phyloP scores from a whole-genome alignment of 37 sponge, comb jelly and placozoan species.

The Cladorhizidae sp. region DNA sequence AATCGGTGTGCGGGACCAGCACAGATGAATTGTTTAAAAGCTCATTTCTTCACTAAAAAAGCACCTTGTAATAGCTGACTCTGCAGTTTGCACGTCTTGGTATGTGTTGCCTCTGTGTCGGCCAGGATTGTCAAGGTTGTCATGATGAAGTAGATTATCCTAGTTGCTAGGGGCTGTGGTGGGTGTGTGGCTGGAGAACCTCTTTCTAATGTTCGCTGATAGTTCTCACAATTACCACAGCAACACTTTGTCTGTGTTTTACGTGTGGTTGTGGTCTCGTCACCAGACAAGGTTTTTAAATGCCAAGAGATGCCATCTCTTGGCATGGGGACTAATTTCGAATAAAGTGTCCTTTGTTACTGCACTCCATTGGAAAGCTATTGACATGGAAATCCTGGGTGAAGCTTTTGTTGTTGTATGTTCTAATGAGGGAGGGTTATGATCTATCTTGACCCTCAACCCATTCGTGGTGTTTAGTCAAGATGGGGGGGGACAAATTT shows the following conservation, averaged over 20 bases:
- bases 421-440: no score
- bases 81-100: not conserved
- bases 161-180: conserved; percentile 34
- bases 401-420: no score
- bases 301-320: no score
- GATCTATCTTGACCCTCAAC: no score
- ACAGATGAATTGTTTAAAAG: no score
- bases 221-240: conserved; percentile 37
- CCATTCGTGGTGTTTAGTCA: no score
- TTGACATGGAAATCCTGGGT: no score
- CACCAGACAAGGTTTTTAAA: no score
- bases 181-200: conserved; percentile 49
- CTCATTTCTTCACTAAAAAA: conserved; percentile 8
- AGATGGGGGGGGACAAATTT: no score
- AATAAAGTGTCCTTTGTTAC: not conserved
- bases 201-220: conserved; percentile 68
- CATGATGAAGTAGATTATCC: conserved; percentile 51
- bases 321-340: no score
- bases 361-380: no score
- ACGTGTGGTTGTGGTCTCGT: no score
- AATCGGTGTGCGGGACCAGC: not conserved
- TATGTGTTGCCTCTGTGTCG: not conserved
- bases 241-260: conserved; percentile 27
- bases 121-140: conserved; percentile 54
- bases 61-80: conserved; percentile 11